Evolutionary conservation across 2,888 invertebrate genomes (phyloP).

Genomic region (Eurois occulta): DNA sequence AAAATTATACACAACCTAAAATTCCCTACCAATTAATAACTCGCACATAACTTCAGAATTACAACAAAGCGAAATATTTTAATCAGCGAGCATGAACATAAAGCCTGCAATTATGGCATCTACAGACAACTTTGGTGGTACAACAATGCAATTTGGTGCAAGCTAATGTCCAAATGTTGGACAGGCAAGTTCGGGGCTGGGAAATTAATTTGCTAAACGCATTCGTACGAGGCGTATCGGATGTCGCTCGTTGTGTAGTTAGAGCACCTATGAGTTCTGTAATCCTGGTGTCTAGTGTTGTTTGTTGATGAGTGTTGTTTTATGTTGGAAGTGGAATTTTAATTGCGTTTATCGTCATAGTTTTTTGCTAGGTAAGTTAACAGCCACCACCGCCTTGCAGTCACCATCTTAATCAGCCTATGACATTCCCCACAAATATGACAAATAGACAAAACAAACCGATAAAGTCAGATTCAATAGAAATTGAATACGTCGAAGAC

Average conservation of each 20-base stretch:
- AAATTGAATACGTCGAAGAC: too few species aligned
- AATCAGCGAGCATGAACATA: conserved; percentile 49
- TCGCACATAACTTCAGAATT: conserved; percentile 26
- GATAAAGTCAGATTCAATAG: too few species aligned
- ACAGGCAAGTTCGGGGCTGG: conserved; percentile 71
- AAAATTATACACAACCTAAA: neutral
- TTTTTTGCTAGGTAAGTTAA: neutral
- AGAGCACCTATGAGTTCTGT: conserved; percentile 61
- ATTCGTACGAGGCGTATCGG: conserved; percentile 65
- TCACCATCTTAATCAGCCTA: neutral
- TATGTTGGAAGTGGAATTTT: conserved; percentile 19
- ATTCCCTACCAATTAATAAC: conserved; percentile 5
- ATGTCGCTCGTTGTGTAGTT: conserved; percentile 68
- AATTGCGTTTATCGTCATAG: conserved; percentile 1
- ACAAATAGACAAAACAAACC: too few species aligned
- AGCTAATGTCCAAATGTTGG: conserved; percentile 76
- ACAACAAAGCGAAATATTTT: conserved; percentile 56
- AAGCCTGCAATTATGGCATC: conserved; percentile 60
- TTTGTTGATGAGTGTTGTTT: conserved; percentile 26
- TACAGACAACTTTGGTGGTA: conserved; percentile 64
- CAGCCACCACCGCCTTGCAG: neutral
- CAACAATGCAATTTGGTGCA: conserved; percentile 78
- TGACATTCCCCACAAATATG: neutral
- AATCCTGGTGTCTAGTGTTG: conserved; percentile 24
- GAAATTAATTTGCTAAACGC: conserved; percentile 72